Conservation (phyloP, 2,113 vertebrate species). For the Phalacrocorax brasilianus region DNA sequence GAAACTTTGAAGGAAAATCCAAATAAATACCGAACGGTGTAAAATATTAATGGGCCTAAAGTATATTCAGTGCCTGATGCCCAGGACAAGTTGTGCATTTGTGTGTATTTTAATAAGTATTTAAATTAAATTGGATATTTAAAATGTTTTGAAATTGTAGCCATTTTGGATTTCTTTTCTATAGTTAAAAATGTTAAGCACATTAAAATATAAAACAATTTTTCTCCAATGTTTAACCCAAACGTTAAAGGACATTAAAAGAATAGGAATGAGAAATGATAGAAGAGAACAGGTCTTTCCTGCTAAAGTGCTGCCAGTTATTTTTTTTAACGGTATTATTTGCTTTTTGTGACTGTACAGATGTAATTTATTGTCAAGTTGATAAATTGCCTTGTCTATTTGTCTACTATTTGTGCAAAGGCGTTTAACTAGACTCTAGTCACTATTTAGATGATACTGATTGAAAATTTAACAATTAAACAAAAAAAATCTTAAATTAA, state of each 20-base stretch:
- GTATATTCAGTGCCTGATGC: neutral
- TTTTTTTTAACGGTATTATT: neutral
- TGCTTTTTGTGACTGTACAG: neutral
- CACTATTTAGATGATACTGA: neutral
- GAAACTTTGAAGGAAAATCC: neutral
- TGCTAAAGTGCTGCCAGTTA: neutral
- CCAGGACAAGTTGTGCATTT: neutral
- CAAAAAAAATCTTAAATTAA: neutral
- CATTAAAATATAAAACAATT: neutral
- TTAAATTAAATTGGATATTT: neutral
- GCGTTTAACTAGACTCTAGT: neutral
- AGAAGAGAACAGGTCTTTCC: neutral
- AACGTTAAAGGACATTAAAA: neutral
- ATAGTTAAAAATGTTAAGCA: neutral
- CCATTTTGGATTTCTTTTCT: neutral
- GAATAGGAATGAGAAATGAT: neutral
- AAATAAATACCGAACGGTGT: neutral
- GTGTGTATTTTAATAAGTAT: neutral
- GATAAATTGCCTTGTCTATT: neutral
- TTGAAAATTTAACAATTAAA: neutral
- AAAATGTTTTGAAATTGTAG: neutral
- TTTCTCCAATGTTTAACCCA: neutral
- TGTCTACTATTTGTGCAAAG: neutral
- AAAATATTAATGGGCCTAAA: neutral
- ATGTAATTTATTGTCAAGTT: neutral